phyloP scores from a whole-genome alignment of 2,888 invertebrate genomes.

The Chydorus sphaericus region DNA sequence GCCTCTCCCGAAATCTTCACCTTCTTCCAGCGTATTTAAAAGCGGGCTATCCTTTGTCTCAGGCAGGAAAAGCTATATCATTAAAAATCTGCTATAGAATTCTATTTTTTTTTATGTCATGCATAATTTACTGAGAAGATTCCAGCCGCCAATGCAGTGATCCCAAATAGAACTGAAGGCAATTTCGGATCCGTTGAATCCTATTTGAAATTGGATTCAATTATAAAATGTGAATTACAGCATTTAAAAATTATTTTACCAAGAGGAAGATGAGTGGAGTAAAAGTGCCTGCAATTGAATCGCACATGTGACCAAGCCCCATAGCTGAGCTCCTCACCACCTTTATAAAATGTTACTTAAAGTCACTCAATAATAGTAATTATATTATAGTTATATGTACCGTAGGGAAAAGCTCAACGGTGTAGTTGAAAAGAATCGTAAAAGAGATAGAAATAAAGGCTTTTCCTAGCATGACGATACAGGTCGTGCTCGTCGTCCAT shows the following conservation, averaged over 20 bases:
- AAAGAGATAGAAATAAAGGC: constrained; percentile 71
- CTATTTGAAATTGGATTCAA: too few species aligned
- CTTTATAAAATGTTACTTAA: too few species aligned
- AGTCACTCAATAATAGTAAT: too few species aligned
- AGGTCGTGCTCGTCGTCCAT: not conserved
- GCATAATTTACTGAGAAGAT: constrained; percentile 54
- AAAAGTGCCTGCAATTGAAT: constrained; percentile 61
- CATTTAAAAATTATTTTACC: constrained; percentile 23
- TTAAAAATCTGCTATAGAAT: too few species aligned
- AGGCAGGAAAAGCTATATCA: constrained; percentile 49
- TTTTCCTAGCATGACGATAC: constrained; percentile 47
- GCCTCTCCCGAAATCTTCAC: constrained; percentile 55
- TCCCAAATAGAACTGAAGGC: constrained; percentile 60
- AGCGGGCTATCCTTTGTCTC: constrained; percentile 70
- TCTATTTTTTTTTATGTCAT: too few species aligned
- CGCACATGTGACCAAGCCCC: constrained; percentile 72
- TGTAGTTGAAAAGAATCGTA: constrained; percentile 72
- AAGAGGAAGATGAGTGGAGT: constrained; percentile 63
- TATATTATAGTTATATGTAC: too few species aligned
- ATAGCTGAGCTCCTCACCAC: constrained; percentile 60
- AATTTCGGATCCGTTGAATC: constrained; percentile 65
- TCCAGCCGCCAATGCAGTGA: constrained; percentile 56
- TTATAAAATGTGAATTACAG: not conserved
- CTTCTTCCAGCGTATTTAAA: constrained; percentile 69
- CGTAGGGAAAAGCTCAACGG: constrained; percentile 73